Evolutionary conservation across 1,140 invertebrate genomes (phyloP).

Genomic region (Meteorus sp.): DNA sequence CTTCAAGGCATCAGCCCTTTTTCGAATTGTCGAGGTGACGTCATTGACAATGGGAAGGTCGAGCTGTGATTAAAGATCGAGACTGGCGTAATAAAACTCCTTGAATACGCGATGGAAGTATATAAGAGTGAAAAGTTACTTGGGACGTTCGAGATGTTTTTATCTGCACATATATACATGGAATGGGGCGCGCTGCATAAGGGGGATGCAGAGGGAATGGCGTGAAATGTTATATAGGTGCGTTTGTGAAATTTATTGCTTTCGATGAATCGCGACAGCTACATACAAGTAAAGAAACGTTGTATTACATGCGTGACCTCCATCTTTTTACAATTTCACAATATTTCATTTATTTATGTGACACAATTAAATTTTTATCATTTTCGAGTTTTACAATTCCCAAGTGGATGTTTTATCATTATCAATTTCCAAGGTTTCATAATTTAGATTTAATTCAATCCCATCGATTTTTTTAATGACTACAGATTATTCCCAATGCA

Average conservation of each 20-base stretch:
- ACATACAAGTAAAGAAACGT: slow-evolving; percentile 38
- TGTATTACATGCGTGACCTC: too few species aligned
- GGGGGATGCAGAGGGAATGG: slow-evolving; percentile 32
- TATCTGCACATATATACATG: slow-evolving; percentile 1
- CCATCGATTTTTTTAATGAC: too few species aligned
- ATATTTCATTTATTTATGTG: neutral
- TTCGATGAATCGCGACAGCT: slow-evolving; percentile 49
- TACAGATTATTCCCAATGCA: too few species aligned
- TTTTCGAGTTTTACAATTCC: too few species aligned
- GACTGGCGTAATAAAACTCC: slow-evolving; percentile 52
- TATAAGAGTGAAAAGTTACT: slow-evolving; percentile 7
- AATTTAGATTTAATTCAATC: too few species aligned
- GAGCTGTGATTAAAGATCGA: slow-evolving; percentile 58
- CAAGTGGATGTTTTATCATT: too few species aligned
- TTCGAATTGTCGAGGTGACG: slow-evolving; percentile 49
- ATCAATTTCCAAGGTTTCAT: too few species aligned
- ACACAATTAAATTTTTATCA: too few species aligned
- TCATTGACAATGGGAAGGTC: slow-evolving; percentile 58
- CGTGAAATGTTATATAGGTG: slow-evolving; percentile 11
- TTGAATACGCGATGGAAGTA: slow-evolving; percentile 42
- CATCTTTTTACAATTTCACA: neutral
- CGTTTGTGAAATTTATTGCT: slow-evolving; percentile 46
- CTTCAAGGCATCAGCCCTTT: slow-evolving; percentile 37
- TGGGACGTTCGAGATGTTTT: neutral
- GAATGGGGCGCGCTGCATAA: slow-evolving; percentile 29